Evolutionary conservation across 2,888 invertebrate species (phyloP).

Genomic region (Erebia ligea): DNA sequence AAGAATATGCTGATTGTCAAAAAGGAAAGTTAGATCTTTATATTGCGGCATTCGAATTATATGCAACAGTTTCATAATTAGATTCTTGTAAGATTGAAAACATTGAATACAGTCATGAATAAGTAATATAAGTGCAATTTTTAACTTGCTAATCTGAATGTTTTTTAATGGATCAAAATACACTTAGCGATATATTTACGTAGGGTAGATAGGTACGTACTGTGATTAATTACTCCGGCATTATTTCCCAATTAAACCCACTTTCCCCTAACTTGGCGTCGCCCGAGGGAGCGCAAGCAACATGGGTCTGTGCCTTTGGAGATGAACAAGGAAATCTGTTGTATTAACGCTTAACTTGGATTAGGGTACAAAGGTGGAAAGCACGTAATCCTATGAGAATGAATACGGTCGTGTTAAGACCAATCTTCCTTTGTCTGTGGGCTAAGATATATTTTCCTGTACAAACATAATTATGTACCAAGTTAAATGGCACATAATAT

Average conservation of each 20-base stretch:
- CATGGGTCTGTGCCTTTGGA: conserved; percentile 40
- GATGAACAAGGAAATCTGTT: conserved; percentile 69
- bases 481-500: no score
- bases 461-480: neutral
- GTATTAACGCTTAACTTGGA: conserved; percentile 66
- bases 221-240: conserved; percentile 80
- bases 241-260: conserved; percentile 82
- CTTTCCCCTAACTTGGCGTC: conserved; percentile 67
- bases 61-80: neutral
- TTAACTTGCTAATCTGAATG: neutral
- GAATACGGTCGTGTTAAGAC: conserved; percentile 31
- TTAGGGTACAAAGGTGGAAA: conserved; percentile 59
- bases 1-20: neutral
- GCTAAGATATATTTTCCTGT: conserved; percentile 18
- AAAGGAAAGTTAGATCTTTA: neutral
- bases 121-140: no score
- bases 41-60: neutral
- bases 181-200: conserved; percentile 15
- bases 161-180: conserved; percentile 14
- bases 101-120: no score
- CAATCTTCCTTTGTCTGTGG: conserved; percentile 27
- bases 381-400: conserved; percentile 56
- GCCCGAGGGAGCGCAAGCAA: conserved; percentile 59
- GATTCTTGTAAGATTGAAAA: neutral
- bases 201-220: conserved; percentile 44